phyloP scores from a whole-genome alignment of 2,888 invertebrate genomes.

The Tipula unca region DNA sequence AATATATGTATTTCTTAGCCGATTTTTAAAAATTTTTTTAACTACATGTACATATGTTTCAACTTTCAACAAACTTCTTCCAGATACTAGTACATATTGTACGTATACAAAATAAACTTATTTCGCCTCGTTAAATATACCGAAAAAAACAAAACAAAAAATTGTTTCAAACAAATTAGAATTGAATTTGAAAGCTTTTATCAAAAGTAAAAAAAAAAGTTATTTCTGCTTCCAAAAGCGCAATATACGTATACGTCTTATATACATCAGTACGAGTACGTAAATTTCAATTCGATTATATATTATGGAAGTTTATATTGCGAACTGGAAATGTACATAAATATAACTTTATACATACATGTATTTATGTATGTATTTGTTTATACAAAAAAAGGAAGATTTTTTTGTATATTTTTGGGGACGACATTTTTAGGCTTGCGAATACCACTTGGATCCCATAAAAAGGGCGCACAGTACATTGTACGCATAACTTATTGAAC shows the following conservation, averaged over 20 bases:
- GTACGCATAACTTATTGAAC: neutral
- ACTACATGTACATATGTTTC: neutral
- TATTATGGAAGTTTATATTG: neutral
- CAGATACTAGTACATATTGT: neutral
- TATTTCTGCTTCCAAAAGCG: neutral
- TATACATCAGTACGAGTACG: neutral
- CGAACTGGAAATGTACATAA: neutral
- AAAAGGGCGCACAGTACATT: neutral
- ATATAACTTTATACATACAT: neutral
- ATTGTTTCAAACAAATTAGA: neutral
- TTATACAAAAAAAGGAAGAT: neutral
- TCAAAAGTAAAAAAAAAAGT: neutral
- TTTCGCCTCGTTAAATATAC: neutral
- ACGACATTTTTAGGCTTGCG: neutral
- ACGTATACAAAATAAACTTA: neutral
- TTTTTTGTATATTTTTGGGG: neutral
- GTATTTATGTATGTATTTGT: neutral
- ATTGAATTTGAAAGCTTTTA: neutral
- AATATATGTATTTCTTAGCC: neutral
- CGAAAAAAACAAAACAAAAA: neutral
- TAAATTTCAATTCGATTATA: neutral
- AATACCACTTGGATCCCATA: neutral
- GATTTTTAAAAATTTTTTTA: neutral
- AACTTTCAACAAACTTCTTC: neutral
- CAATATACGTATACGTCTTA: neutral